phyloP scores from a whole-genome alignment of 92 coral and sea anemone genomes.

The Actinernus sp. region DNA sequence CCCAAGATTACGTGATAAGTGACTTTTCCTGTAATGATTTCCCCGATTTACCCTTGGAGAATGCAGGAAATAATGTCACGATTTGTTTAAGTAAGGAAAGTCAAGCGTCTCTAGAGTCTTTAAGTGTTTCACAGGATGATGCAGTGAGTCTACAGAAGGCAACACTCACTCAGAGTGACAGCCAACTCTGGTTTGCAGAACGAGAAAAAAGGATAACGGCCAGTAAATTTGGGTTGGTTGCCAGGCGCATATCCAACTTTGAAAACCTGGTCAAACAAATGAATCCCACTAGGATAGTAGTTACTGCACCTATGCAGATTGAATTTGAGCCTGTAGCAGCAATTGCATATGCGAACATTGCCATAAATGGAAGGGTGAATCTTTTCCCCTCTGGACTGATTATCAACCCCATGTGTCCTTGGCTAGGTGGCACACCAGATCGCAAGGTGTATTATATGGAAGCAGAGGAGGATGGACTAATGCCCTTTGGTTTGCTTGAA shows the following conservation, averaged over 20 bases:
- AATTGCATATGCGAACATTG: conserved; percentile 45
- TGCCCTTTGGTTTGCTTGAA: conserved; percentile 56
- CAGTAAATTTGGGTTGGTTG: conserved; percentile 49
- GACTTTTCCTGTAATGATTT: conserved; percentile 25
- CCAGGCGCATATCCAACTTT: conserved; percentile 44
- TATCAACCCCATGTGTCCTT: conserved; percentile 58
- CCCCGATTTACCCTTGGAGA: conserved; percentile 37
- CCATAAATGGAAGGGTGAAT: conserved; percentile 29
- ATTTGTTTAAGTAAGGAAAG: conserved; percentile 19
- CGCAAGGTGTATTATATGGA: conserved; percentile 42
- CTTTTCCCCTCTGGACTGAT: conserved; percentile 48
- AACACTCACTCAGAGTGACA: conserved; percentile 34
- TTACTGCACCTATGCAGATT: conserved; percentile 54
- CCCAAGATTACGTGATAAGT: conserved; percentile 62
- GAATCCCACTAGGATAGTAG: conserved; percentile 40
- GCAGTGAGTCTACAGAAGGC: conserved; percentile 21
- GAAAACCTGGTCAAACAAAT: conserved; percentile 49
- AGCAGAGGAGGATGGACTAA: conserved; percentile 22
- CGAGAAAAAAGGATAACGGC: conserved; percentile 46
- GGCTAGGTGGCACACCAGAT: conserved; percentile 68
- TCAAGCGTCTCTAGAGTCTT: conserved; percentile 24
- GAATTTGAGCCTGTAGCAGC: conserved; percentile 61
- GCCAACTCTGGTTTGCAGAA: conserved; percentile 18
- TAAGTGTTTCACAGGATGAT: conserved; percentile 11
- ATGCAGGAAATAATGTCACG: conserved; percentile 33